Evolutionary conservation across 2,797 vertebrate species (phyloP).

Genomic region (Anguilla obscura): DNA sequence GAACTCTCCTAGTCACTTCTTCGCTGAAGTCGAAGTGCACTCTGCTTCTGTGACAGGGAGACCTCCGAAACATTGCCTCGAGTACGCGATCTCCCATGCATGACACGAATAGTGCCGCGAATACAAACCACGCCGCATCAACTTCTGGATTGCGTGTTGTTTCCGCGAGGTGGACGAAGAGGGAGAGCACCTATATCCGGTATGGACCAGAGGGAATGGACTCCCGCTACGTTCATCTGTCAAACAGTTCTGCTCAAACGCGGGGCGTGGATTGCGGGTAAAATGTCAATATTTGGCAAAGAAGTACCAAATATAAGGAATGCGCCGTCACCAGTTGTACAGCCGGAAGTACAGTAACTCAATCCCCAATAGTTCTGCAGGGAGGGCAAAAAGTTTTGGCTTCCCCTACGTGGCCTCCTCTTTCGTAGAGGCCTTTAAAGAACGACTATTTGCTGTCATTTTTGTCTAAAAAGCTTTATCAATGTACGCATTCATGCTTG

Average conservation of each 20-base stretch:
- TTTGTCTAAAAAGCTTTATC: background rate
- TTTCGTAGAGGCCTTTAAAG: background rate
- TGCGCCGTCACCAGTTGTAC: too few species aligned
- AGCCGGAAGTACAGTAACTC: background rate
- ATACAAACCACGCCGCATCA: background rate
- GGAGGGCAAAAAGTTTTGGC: background rate
- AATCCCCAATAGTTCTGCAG: background rate
- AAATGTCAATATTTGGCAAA: too few species aligned
- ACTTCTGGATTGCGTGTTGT: background rate
- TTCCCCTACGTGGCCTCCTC: background rate
- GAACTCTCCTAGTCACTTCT: constrained; percentile 75
- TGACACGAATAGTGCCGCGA: background rate
- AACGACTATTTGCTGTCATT: background rate
- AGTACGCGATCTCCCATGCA: constrained; percentile 36
- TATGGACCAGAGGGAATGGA: too few species aligned
- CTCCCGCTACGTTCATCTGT: too few species aligned
- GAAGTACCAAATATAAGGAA: too few species aligned
- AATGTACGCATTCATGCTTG: background rate
- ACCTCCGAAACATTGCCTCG: constrained; percentile 74
- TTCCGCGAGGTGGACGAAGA: background rate
- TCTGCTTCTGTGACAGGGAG: constrained; percentile 75
- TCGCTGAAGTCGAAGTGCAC: constrained; percentile 83
- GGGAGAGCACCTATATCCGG: background rate
- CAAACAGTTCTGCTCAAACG: too few species aligned
- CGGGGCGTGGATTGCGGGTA: too few species aligned